Evolutionary conservation across 2,888 invertebrate genomes (phyloP), one percentile per base, ranked within the genome.

Genomic region (Belgica antarctica): DNA sequence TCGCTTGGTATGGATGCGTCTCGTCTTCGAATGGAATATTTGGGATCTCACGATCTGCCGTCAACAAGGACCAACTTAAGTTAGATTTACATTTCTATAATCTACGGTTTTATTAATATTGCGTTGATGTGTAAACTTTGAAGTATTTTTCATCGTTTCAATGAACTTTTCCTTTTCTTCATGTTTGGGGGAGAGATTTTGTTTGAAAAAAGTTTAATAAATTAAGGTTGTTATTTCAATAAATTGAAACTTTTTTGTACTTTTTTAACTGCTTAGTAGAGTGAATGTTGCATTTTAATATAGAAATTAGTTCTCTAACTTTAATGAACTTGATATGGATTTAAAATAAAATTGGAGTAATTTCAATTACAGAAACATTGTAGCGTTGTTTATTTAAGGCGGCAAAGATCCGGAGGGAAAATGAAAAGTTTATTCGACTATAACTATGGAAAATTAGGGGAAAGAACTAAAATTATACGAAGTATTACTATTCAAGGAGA

Each of bases 241-340:
- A 65, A 12, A 27, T 68, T n/a, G n/a, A n/a, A n/a, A n/a, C n/a
- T n/a, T n/a, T 68, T 68, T 68, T 68, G 68, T 68, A 68, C 68
- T 68, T n/a, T n/a, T n/a, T n/a, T 19, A 57, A 68, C 68, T 68
- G 68, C 52, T 31, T 66, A 66, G 27, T 68, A 68, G 57, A 68
- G 68, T 68, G 68, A 68, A 68, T 57, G 31, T 68, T 68, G 17
- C 24, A 19, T 66, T n/a, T n/a, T n/a, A n/a, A n/a, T n/a, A n/a
- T n/a, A n/a, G n/a, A 41, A 41, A 2, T n/a, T 41, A 41, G 41
- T 41, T 41, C n/a, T n/a, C 41, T 41, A n/a, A 41, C 34, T 19
- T 22, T 52, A 8, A 52, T 22, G 52, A 22, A 3, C 24, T 19
- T 52, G 17, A 2, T 3, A 24, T 52, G 52, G 15, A 19, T 52